Percentiles rank a stretch among this genome's conserved stretches.
Conservation (phyloP, 64 coral and sea anemone genomes). For the Actinia equina region DNA sequence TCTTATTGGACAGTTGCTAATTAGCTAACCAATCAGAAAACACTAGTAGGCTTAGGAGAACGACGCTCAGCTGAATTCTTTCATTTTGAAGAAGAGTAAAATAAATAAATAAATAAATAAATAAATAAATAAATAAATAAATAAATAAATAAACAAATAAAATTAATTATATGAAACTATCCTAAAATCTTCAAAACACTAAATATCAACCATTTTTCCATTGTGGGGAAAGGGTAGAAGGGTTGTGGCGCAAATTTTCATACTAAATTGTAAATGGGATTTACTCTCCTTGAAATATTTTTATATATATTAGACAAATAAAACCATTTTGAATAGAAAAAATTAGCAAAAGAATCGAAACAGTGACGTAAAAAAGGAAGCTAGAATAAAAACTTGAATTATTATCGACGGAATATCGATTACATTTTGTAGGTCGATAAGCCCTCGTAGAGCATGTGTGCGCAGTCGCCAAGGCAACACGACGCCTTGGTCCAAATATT, state of each 20-base stretch:
- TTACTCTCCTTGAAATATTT: too few relatives aligned
- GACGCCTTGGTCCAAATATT: constrained; percentile 66
- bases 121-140: too few relatives aligned
- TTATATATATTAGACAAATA: too few relatives aligned
- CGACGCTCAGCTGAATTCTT: not conserved
- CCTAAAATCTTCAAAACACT: not conserved
- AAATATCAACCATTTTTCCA: not conserved
- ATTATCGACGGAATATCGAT: not conserved
- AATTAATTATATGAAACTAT: not conserved
- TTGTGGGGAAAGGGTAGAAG: too few relatives aligned
- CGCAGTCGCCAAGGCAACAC: constrained; percentile 32
- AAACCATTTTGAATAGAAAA: not conserved
- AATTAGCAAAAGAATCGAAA: not conserved
- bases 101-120: not conserved
- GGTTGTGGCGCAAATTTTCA: too few relatives aligned
- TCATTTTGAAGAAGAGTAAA: not conserved
- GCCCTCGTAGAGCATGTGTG: not conserved
- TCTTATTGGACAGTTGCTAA: not conserved
- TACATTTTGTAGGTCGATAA: not conserved
- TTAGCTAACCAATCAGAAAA: constrained; percentile 26
- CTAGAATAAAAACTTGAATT: not conserved
- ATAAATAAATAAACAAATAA: not conserved
- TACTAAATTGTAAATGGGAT: too few relatives aligned
- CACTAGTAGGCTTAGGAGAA: not conserved
- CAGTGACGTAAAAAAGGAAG: not conserved